Evolutionary conservation across 2,888 invertebrate species (phyloP).

Genomic region (Alloplasta piceator): DNA sequence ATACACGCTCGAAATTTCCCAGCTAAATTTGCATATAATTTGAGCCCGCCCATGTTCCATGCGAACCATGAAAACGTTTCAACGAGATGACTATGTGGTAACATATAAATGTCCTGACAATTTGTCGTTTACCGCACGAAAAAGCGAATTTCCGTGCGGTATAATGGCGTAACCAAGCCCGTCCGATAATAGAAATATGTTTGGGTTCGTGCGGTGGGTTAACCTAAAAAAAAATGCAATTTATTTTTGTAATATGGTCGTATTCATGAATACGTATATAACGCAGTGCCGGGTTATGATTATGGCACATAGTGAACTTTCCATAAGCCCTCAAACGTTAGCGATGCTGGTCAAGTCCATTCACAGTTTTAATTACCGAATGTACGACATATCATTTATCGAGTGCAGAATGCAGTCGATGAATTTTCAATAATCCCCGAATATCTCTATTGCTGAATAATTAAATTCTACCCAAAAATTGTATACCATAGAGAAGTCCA

Average conservation of each 20-base stretch:
- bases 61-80: slow-evolving; percentile 8
- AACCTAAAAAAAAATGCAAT: slow-evolving; percentile 54
- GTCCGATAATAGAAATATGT: slow-evolving; percentile 57
- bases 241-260: slow-evolving; percentile 43
- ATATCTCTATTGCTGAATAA: not conserved
- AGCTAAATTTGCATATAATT: slow-evolving; percentile 3
- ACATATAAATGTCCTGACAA: slow-evolving; percentile 38
- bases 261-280: slow-evolving; percentile 32
- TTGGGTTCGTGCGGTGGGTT: slow-evolving; percentile 41
- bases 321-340: slow-evolving; percentile 32
- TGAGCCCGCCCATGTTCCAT: no score
- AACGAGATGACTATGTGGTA: slow-evolving; percentile 3
- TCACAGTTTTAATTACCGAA: slow-evolving; percentile 20
- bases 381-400: slow-evolving; percentile 9
- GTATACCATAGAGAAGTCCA: no score
- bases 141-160: slow-evolving; percentile 5
- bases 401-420: slow-evolving; percentile 15
- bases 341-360: not conserved
- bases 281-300: slow-evolving; percentile 26
- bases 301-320: slow-evolving; percentile 41
- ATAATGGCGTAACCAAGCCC: slow-evolving; percentile 43
- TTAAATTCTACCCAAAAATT: no score
- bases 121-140: slow-evolving; percentile 54
- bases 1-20: slow-evolving; percentile 1
- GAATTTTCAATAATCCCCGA: slow-evolving; percentile 3